These are phyloP conservation scores for Capreolus pygargus DNA, from an alignment of 2,113 vertebrate species.

Conservation along the genomic window DNA sequence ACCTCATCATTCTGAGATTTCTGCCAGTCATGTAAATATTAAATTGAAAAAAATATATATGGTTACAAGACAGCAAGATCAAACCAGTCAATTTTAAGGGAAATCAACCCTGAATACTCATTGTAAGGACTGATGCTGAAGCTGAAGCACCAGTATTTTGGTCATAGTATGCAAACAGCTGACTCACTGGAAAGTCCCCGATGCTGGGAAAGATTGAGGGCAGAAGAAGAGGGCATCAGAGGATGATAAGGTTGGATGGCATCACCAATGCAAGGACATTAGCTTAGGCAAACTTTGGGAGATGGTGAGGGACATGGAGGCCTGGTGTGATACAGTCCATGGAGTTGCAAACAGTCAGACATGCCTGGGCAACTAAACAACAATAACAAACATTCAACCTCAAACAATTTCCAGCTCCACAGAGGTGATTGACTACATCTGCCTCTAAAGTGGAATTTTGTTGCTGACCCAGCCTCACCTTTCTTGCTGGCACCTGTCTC, in stretches of 20 bases:
- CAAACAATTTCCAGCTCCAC: not conserved
- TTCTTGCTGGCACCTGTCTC: slow-evolving; percentile 90
- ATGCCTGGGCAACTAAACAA: not conserved
- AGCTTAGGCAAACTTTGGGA: not conserved
- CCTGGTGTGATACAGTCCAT: not conserved
- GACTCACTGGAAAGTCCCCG: not conserved
- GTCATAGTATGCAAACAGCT: not conserved
- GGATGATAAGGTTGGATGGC: not conserved
- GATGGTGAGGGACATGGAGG: not conserved
- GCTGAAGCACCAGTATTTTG: not conserved
- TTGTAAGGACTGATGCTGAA: not conserved
- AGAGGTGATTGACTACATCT: not conserved
- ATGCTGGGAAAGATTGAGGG: not conserved
- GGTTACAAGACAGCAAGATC: not conserved
- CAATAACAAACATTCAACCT: not conserved
- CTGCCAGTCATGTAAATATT: not conserved
- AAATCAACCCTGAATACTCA: not conserved
- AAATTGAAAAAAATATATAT: not conserved
- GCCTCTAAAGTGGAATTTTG: slow-evolving; percentile 88
- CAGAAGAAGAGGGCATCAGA: not conserved
- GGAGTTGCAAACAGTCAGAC: not conserved
- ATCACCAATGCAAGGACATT: not conserved
- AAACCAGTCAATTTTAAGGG: not conserved
- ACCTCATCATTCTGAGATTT: not conserved
- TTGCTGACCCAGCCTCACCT: slow-evolving; percentile 91